Evolutionary conservation across 2,113 vertebrate species (phyloP).

Genomic region (Propithecus coquereli): DNA sequence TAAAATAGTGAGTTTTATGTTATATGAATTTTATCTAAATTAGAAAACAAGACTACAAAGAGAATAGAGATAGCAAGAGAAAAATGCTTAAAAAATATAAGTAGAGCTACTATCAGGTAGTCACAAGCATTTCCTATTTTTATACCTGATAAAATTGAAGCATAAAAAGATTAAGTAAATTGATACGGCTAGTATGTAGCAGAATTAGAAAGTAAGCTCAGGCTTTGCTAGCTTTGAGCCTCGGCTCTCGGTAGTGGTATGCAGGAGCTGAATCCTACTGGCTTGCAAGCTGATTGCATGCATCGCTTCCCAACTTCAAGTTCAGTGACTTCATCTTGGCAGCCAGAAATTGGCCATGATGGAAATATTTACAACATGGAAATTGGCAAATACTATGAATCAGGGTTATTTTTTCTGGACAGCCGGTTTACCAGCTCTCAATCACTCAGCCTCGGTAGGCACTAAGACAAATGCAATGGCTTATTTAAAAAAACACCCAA

Average conservation of each 20-base stretch:
- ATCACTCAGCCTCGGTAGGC: neutral
- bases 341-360: neutral
- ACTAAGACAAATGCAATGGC: neutral
- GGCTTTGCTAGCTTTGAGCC: neutral
- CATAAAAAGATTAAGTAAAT: neutral
- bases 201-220: neutral
- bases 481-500: neutral
- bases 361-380: neutral
- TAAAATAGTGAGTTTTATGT: neutral
- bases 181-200: neutral
- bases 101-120: neutral
- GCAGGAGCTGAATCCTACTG: neutral
- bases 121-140: neutral
- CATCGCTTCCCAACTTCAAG: neutral
- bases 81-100: neutral
- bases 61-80: neutral
- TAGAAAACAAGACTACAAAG: neutral
- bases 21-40: neutral
- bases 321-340: neutral
- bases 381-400: neutral
- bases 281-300: neutral
- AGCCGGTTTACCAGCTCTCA: neutral
- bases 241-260: fast-evolving
- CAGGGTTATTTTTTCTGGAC: neutral
- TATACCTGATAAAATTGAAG: neutral